A percentile compares a stretch with the other conserved stretches of the same genome.
phyloP scores from a whole-genome alignment of 2,113 vertebrate genomes.

The human region GRCh38 chr18:78216501-78217000 shows the following conservation, averaged over 20 bases:
- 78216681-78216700: not conserved
- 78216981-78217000: rapidly evolving
- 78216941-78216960: not conserved
- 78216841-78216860: rapidly evolving
- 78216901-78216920: rapidly evolving
- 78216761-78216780: too few relatives aligned
- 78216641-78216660: rapidly evolving
- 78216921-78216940: not conserved
- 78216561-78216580: rapidly evolving
- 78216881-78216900: rapidly evolving
- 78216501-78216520: not conserved
- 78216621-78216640: too few relatives aligned
- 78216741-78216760: not conserved
- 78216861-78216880: not conserved
- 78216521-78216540: rapidly evolving
- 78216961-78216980: too few relatives aligned
- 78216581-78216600: rapidly evolving
- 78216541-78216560: not conserved
- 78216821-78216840: rapidly evolving
- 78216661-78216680: too few relatives aligned
- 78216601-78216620: rapidly evolving
- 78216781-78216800: rapidly evolving
- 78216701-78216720: not conserved
- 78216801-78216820: rapidly evolving
- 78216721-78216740: rapidly evolving